These are phyloP conservation scores for Elymnias hypermnestra DNA, from an alignment of 1,140 invertebrate genomes.

Conservation along the genomic window DNA sequence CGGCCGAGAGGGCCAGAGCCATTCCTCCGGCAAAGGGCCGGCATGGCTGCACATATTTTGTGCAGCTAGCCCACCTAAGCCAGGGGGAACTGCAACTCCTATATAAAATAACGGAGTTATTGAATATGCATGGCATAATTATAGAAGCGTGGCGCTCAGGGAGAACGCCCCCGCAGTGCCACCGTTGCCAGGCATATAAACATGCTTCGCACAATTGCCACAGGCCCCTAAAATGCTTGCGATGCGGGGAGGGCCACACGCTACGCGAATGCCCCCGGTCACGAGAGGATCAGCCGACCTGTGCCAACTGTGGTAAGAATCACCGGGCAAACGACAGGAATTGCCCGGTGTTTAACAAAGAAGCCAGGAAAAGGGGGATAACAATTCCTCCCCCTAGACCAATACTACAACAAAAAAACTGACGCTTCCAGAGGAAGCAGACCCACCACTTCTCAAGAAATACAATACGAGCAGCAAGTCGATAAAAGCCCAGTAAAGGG, in stretches of 20 bases:
- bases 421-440: no score
- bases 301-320: conserved; percentile 2
- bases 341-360: background rate
- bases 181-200: conserved; percentile 27
- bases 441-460: no score
- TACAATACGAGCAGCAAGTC: no score
- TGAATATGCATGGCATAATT: background rate
- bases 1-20: background rate
- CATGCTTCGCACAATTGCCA: conserved; percentile 23
- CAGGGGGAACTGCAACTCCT: conserved; percentile 11
- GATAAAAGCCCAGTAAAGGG: background rate
- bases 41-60: background rate
- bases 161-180: conserved; percentile 22
- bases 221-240: background rate
- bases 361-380: background rate
- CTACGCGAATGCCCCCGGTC: conserved; percentile 2
- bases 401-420: background rate
- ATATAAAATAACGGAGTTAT: background rate
- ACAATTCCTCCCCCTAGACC: background rate
- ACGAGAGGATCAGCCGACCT: background rate
- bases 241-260: background rate
- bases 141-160: conserved; percentile 4
- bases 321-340: conserved; percentile 7
- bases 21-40: background rate
- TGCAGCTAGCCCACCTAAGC: background rate